Evolutionary conservation across 1,140 invertebrate genomes (phyloP), one percentile per base, ranked within the genome.

Genomic region (Drosophila lowei): DNA sequence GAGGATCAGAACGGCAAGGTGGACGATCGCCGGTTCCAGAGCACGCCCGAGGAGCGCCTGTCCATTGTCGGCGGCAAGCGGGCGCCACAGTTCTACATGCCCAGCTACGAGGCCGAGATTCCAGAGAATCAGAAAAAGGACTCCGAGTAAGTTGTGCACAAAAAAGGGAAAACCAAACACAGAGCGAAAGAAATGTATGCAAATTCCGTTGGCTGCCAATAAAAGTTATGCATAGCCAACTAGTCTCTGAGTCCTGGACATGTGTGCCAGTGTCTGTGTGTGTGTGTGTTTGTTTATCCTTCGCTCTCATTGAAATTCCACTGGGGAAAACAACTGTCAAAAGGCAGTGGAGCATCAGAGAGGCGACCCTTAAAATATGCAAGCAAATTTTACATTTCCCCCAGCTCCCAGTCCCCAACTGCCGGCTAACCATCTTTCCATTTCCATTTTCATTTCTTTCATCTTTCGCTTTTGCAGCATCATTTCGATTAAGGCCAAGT

Each of bases 91-190:
- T 98, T 98, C 92, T 98, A 98, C 88, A 96, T 98, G 93, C 95
- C 95, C 3, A 96, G 95, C 76, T 98, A 98, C 90, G 97, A 98
- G 89, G 97, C 97, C 0, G 97, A 98, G 92, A 98, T 98, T 83
- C 97, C 97, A 1, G 97, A 98, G 92, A 98, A 98, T 91, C 96
- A 98, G 92, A 97, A 97, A 91, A 98, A 98, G 92, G 97, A 98
- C 92, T 97, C 97, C 21, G 97, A 98, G 97, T 98, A 93, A 95
- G 95, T 94, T 6, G 0, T 7, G 0, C 13, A 13, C 9, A 9
- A 57, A 18, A 52, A 7, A 9, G 21, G 1, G 44, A 0, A 43
- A 15, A 9, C 2, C 30, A 53, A 52, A 43, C 13, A 18, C 6
- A 11, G n/a, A 11, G n/a, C n/a, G n/a, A 8, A 30, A 5, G 30